Evolutionary conservation across 2,888 invertebrate genomes (phyloP).

Genomic region (Lottia gigantea): DNA sequence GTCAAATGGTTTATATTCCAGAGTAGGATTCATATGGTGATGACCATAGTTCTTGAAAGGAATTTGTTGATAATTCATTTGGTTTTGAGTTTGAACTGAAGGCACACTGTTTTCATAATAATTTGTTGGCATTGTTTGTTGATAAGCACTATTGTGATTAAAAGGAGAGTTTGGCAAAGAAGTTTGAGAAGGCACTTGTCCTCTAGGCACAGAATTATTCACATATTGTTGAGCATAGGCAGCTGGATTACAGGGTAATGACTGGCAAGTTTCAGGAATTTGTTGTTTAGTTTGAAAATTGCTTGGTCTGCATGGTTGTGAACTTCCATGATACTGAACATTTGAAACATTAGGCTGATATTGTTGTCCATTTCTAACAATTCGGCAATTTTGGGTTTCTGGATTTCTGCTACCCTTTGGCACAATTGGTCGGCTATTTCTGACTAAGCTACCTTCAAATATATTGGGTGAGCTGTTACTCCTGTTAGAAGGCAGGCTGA

Average conservation of each 20-base stretch:
- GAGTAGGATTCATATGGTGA: too few relatives aligned
- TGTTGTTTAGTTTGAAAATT: neutral
- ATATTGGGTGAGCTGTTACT: neutral
- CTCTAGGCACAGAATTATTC: neutral
- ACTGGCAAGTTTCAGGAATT: neutral
- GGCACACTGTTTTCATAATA: too few relatives aligned
- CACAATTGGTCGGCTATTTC: neutral
- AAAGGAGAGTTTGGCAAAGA: conserved; percentile 4
- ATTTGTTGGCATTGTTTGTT: too few relatives aligned
- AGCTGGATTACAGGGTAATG: neutral
- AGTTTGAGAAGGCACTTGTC: neutral
- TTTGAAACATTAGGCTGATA: conserved; percentile 12
- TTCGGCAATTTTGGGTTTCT: neutral
- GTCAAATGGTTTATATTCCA: too few relatives aligned
- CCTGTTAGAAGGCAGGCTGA: neutral
- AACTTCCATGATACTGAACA: neutral
- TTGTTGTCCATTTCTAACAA: conserved; percentile 3
- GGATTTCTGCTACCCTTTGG: neutral
- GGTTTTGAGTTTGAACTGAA: neutral
- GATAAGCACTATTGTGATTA: neutral
- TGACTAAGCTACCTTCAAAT: too few relatives aligned
- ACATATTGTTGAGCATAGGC: conserved; percentile 2
- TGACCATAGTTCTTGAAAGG: neutral
- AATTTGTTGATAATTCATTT: conserved; percentile 1
- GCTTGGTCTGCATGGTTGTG: too few relatives aligned